Evolutionary conservation across 2,113 vertebrate species (phyloP).

Genomic region (Cyphomyrus plagiostoma): DNA sequence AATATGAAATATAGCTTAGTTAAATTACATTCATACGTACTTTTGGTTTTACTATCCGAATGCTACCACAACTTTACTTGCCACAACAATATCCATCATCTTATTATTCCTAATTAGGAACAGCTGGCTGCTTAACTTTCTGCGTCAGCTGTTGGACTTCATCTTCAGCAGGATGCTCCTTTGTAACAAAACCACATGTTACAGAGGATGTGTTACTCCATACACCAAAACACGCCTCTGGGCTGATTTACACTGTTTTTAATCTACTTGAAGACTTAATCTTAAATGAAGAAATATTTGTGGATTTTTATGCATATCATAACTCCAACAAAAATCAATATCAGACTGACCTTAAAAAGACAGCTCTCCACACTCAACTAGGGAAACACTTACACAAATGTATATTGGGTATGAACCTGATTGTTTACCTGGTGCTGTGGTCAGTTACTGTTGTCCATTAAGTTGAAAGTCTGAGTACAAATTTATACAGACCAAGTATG

Average conservation of each 20-base stretch:
- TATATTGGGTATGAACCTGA: neutral
- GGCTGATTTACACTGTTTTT: neutral
- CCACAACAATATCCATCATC: neutral
- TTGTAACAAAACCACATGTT: neutral
- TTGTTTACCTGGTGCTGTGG: neutral
- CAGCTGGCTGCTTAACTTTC: neutral
- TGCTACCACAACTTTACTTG: neutral
- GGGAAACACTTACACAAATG: no score
- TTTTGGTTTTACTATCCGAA: neutral
- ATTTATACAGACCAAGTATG: neutral
- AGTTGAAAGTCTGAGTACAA: neutral
- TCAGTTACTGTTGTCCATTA: neutral
- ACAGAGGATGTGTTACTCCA: neutral
- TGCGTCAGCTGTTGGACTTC: neutral
- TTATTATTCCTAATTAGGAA: neutral
- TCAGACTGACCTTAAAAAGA: neutral
- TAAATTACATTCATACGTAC: neutral
- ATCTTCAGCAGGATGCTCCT: neutral
- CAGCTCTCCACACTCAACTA: neutral
- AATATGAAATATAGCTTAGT: neutral
- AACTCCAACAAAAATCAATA: neutral
- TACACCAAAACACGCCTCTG: neutral
- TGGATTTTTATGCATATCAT: neutral
- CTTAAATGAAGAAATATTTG: neutral
- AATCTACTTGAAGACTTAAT: neutral